phyloP scores from a whole-genome alignment of 2,888 invertebrate species.

The Gymnocheta viridis region DNA sequence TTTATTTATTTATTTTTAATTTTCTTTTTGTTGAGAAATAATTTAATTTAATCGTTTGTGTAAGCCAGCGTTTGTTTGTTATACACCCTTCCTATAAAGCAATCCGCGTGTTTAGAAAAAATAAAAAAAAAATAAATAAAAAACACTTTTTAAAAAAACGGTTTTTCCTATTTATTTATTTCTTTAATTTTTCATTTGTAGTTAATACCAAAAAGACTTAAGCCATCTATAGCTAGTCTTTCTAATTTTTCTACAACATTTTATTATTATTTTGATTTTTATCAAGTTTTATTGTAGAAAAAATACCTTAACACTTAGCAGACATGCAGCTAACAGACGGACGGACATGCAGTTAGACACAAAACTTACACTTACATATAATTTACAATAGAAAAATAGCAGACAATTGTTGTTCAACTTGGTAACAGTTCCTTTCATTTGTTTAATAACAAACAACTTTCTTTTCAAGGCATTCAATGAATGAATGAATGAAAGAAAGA shows the following conservation, averaged over 20 bases:
- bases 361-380: slow-evolving; percentile 47
- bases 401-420: slow-evolving; percentile 65
- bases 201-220: slow-evolving; percentile 16
- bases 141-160: slow-evolving; percentile 2
- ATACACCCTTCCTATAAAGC: slow-evolving; percentile 2
- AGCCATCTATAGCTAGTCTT: not conserved
- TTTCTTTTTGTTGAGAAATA: not conserved
- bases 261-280: slow-evolving; percentile 37
- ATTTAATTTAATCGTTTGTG: not conserved
- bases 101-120: slow-evolving; percentile 5
- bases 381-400: slow-evolving; percentile 11
- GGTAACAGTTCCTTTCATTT: slow-evolving; percentile 70
- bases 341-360: slow-evolving; percentile 26
- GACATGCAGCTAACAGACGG: slow-evolving; percentile 41
- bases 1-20: not conserved
- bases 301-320: slow-evolving; percentile 37
- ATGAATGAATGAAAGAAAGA: slow-evolving; percentile 39
- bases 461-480: slow-evolving; percentile 67
- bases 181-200: not conserved
- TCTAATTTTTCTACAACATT: slow-evolving; percentile 32
- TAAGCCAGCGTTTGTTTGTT: too few species aligned
- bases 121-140: too few species aligned
- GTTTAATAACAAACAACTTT: slow-evolving; percentile 69
- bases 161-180: slow-evolving; percentile 11
- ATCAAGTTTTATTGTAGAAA: slow-evolving; percentile 5